A percentile compares a stretch with the other conserved stretches of the same genome.
These are phyloP conservation scores for Scortum barcoo DNA, from an alignment of 2,113 vertebrate genomes.

Conservation along the genomic window DNA sequence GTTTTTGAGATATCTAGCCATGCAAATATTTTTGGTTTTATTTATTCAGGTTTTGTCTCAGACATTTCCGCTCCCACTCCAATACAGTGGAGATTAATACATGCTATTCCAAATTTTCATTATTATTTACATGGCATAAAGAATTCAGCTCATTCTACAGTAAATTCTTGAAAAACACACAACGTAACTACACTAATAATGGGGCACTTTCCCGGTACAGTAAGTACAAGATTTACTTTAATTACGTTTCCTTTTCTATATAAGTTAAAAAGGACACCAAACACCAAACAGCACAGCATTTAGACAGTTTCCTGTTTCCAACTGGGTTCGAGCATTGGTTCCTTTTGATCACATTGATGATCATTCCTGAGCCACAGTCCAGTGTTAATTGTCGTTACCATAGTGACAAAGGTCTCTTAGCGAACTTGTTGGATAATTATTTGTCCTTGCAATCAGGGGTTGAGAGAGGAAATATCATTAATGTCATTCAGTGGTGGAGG, in stretches of 20 bases:
- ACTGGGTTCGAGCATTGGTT: not conserved
- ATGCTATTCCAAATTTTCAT: not conserved
- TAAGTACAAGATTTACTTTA: not conserved
- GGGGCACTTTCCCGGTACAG: not conserved
- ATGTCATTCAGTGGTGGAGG: not conserved
- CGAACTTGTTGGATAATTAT: not conserved
- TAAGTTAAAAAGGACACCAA: too few species aligned
- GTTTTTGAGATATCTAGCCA: not conserved
- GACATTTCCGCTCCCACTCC: not conserved
- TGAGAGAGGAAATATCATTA: not conserved
- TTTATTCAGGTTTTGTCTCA: not conserved
- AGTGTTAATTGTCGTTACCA: too few species aligned
- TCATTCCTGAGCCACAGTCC: too few species aligned
- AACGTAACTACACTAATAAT: not conserved
- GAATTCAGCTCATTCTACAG: not conserved
- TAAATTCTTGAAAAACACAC: not conserved
- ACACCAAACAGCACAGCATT: too few species aligned
- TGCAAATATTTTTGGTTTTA: not conserved
- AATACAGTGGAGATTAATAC: not conserved
- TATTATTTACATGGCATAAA: not conserved
- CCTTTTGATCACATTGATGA: not conserved
- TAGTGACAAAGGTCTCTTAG: too few species aligned
- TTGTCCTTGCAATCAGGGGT: not conserved
- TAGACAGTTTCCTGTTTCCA: not conserved
- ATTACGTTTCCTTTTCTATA: not conserved